Conservation (phyloP, 2,113 vertebrate species). For the Callopanchax toddi region DNA sequence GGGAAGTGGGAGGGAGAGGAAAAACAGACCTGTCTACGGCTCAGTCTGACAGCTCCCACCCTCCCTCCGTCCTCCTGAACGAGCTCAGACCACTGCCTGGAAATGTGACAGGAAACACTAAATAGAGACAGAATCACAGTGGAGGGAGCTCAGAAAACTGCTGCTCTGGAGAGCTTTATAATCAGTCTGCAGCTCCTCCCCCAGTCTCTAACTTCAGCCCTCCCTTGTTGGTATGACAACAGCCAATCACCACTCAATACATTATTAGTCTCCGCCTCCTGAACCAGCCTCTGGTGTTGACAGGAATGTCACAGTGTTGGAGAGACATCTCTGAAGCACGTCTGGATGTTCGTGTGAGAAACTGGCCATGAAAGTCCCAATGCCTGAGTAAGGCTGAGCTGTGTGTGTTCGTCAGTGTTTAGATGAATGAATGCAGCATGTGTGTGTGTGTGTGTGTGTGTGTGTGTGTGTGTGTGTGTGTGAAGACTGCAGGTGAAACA, state of each 20-base stretch:
- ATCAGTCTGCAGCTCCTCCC: constrained; percentile 71
- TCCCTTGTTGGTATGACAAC: constrained; percentile 80
- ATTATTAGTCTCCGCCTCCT: constrained; percentile 40
- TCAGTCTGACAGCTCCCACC: constrained; percentile 30
- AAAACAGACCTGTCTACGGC: constrained; percentile 12
- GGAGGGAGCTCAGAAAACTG: constrained; percentile 62
- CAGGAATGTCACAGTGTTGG: constrained; percentile 62
- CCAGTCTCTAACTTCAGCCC: constrained; percentile 49
- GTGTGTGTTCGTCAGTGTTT: too few species aligned
- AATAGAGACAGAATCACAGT: constrained; percentile 30
- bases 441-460: too few species aligned
- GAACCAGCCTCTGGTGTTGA: constrained; percentile 57
- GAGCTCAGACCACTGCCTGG: constrained; percentile 9
- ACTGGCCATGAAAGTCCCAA: too few species aligned
- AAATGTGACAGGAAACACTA: constrained; percentile 19
- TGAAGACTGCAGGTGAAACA: too few species aligned
- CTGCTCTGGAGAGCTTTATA: constrained; percentile 75
- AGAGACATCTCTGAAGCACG: constrained; percentile 36
- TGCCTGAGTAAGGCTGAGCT: neutral
- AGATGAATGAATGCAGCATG: too few species aligned
- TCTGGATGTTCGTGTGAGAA: constrained; percentile 20
- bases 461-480: too few species aligned
- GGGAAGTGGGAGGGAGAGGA: neutral
- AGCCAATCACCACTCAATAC: constrained; percentile 64
- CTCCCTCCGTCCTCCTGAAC: constrained; percentile 11